These are phyloP conservation scores for Mya arenaria DNA, from an alignment of 1,140 invertebrate genomes.

Conservation along the genomic window DNA sequence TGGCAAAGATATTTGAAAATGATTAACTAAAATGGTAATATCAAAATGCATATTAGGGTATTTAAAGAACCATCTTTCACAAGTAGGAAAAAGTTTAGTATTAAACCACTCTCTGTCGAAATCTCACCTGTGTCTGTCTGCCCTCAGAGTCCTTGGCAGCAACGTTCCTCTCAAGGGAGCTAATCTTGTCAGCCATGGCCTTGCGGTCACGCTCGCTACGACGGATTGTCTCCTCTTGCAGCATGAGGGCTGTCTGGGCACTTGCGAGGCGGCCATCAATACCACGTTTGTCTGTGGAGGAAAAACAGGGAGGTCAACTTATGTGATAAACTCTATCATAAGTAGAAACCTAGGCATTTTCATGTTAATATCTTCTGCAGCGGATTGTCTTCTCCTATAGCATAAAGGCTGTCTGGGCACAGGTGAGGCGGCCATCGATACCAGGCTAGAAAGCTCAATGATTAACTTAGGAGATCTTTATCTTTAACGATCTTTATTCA, in stretches of 20 bases:
- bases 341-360: neutral
- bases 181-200: constrained; percentile 89
- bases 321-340: neutral
- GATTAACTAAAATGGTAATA: too few relatives aligned
- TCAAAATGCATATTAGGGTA: too few relatives aligned
- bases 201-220: constrained; percentile 90
- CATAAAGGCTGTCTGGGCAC: too few relatives aligned
- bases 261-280: constrained; percentile 80
- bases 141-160: constrained; percentile 89
- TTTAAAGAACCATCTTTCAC: too few relatives aligned
- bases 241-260: constrained; percentile 80
- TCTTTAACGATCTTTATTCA: too few relatives aligned
- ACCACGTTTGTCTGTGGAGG: constrained; percentile 78
- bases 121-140: constrained; percentile 82
- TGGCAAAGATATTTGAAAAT: too few relatives aligned
- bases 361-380: neutral
- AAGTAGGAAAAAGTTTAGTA: too few relatives aligned
- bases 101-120: too few relatives aligned
- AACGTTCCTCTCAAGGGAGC: constrained; percentile 87
- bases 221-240: constrained; percentile 87
- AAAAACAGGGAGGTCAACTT: neutral
- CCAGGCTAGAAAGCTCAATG: too few relatives aligned
- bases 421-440: too few relatives aligned
- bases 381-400: neutral
- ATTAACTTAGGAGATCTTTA: too few relatives aligned